These are phyloP conservation scores for Rhamnusium bicolor DNA, from an alignment of 2,888 invertebrate species.

Conservation along the genomic window DNA sequence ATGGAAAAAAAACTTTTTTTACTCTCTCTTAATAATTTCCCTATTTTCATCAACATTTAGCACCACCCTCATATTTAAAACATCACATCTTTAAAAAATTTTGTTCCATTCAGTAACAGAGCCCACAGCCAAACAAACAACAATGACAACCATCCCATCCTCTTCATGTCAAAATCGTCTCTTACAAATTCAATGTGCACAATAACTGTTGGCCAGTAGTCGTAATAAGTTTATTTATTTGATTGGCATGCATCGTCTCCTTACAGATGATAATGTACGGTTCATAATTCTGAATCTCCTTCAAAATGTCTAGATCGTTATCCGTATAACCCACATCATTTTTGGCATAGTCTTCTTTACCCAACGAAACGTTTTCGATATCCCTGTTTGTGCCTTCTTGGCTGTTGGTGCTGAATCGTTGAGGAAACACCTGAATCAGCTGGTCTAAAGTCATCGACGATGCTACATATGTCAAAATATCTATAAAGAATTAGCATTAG, in stretches of 20 bases:
- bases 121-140: conserved; percentile 10
- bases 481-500: conserved; percentile 59
- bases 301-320: conserved; percentile 62
- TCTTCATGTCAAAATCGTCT: background rate
- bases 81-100: background rate
- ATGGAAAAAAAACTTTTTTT: background rate
- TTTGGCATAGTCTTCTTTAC: conserved; percentile 32
- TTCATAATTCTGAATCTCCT: conserved; percentile 70
- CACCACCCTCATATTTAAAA: background rate
- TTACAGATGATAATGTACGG: conserved; percentile 72
- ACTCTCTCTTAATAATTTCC: background rate
- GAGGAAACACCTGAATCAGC: conserved; percentile 70
- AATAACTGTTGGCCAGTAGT: conserved; percentile 76
- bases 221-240: conserved; percentile 75
- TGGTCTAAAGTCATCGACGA: conserved; percentile 70
- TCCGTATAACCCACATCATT: conserved; percentile 51
- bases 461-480: conserved; percentile 70
- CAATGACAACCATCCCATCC: background rate
- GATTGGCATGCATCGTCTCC: conserved; percentile 76
- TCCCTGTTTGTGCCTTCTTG: conserved; percentile 36
- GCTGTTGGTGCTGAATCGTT: conserved; percentile 62
- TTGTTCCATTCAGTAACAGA: background rate
- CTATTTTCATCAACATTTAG: background rate
- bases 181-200: conserved; percentile 68
- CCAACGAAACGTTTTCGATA: conserved; percentile 24